Conservation (phyloP, 2,888 invertebrate species). For the Ormyrus pomaceus region DNA sequence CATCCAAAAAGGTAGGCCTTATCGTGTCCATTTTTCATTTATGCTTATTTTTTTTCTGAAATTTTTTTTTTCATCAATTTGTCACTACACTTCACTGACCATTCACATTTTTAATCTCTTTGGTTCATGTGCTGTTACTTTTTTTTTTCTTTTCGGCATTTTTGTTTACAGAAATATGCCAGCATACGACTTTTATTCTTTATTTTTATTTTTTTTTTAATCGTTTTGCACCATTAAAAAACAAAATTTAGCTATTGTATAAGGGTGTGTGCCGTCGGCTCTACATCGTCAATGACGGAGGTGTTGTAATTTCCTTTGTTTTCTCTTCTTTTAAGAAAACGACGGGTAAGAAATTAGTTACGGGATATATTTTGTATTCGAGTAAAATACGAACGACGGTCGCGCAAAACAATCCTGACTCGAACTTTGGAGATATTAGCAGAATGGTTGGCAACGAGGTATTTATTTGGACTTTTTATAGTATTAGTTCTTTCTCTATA, state of each 20-base stretch:
- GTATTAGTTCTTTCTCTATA: conserved; percentile 57
- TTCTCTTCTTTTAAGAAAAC: conserved; percentile 74
- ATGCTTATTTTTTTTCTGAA: conserved; percentile 58
- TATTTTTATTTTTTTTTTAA: conserved; percentile 55
- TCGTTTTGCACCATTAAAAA: conserved; percentile 55
- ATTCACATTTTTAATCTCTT: conserved; percentile 43
- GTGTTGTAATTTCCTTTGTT: conserved; percentile 45
- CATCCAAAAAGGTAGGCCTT: conserved; percentile 72
- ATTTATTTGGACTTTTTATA: conserved; percentile 68
- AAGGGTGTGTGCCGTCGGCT: conserved; percentile 51
- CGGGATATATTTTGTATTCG: conserved; percentile 98
- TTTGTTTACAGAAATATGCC: conserved; percentile 71
- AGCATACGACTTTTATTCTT: conserved; percentile 65
- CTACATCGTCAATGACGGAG: background rate
- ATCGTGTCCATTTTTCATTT: conserved; percentile 57
- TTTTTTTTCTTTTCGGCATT: conserved; percentile 55
- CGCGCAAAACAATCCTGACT: conserved; percentile 94
- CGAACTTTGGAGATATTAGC: conserved; percentile 92
- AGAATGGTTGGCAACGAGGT: conserved; percentile 85
- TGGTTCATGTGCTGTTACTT: conserved; percentile 41
- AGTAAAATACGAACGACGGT: conserved; percentile 96
- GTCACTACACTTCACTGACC: conserved; percentile 52
- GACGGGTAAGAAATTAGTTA: conserved; percentile 88
- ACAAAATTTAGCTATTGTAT: conserved; percentile 47
- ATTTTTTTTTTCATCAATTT: conserved; percentile 60